Conservation (phyloP, 2,888 invertebrate genomes). For the Apamea epomidion region DNA sequence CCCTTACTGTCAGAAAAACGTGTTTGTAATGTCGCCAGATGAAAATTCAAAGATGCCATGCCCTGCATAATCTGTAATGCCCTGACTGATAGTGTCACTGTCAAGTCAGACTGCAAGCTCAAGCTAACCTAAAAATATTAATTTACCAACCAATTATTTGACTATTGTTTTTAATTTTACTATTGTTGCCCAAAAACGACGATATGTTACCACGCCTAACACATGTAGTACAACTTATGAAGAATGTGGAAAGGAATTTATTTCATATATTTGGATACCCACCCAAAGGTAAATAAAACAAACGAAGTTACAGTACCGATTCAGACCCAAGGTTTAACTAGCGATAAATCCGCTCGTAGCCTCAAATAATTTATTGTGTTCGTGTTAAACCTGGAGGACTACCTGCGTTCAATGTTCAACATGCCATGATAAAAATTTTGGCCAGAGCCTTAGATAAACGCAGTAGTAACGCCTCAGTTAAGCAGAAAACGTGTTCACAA, state of each 20-base stretch:
- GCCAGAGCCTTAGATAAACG: background rate
- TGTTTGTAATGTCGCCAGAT: background rate
- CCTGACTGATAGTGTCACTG: conserved; percentile 3
- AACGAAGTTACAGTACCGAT: background rate
- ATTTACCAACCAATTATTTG: background rate
- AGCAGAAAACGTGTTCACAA: background rate
- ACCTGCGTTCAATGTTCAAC: background rate
- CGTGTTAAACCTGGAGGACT: background rate
- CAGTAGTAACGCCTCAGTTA: background rate
- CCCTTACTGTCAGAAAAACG: background rate
- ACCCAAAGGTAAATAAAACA: conserved; percentile 78
- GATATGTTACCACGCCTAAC: conserved; percentile 79
- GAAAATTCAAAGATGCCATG: background rate
- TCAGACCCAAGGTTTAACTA: background rate
- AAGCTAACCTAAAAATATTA: conserved; percentile 20
- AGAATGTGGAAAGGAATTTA: conserved; percentile 79
- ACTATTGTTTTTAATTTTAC: background rate
- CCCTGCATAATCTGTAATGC: background rate
- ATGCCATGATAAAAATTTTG: background rate
- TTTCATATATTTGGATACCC: conserved; percentile 81
- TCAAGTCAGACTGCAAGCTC: background rate
- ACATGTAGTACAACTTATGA: conserved; percentile 75
- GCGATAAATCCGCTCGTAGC: background rate
- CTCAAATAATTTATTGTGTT: background rate
- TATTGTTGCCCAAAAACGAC: conserved; percentile 9